Evolutionary conservation across 2,888 invertebrate species (phyloP).

Genomic region (Dascillus cervinus): DNA sequence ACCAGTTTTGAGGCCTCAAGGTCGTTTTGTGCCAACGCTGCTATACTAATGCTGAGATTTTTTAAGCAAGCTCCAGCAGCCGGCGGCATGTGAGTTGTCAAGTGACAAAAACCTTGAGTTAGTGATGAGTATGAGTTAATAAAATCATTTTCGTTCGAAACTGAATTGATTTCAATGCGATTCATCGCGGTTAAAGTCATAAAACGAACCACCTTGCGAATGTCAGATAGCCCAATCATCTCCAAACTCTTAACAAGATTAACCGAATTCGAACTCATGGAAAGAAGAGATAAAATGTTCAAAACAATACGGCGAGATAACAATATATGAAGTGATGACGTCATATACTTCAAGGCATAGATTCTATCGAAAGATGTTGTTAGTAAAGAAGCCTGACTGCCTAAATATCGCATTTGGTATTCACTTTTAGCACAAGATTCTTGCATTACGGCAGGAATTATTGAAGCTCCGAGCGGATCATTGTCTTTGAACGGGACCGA

Average conservation of each 20-base stretch:
- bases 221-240: slow-evolving; percentile 47
- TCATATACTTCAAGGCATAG: slow-evolving; percentile 45
- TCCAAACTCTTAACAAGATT: slow-evolving; percentile 35
- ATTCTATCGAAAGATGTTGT: slow-evolving; percentile 44
- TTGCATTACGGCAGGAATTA: slow-evolving; percentile 37
- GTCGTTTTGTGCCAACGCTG: slow-evolving; percentile 50
- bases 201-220: slow-evolving; percentile 49
- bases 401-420: slow-evolving; percentile 35
- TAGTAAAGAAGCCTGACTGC: slow-evolving; percentile 47
- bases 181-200: slow-evolving; percentile 54
- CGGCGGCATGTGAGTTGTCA: slow-evolving; percentile 29
- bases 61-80: slow-evolving; percentile 35
- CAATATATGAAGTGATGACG: slow-evolving; percentile 46
- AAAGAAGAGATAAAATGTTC: slow-evolving; percentile 45
- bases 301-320: slow-evolving; percentile 50
- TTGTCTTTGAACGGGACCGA: slow-evolving; percentile 43
- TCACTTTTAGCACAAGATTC: slow-evolving; percentile 28
- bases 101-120: slow-evolving; percentile 30
- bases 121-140: slow-evolving; percentile 15
- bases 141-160: slow-evolving; percentile 25
- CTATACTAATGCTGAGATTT: slow-evolving; percentile 40
- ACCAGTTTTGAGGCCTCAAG: slow-evolving; percentile 48
- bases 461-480: slow-evolving; percentile 49
- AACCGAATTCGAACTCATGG: slow-evolving; percentile 30
- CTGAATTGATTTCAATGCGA: slow-evolving; percentile 40